phyloP scores from a whole-genome alignment of 1,140 invertebrate genomes.

The Zaprionus inermis region DNA sequence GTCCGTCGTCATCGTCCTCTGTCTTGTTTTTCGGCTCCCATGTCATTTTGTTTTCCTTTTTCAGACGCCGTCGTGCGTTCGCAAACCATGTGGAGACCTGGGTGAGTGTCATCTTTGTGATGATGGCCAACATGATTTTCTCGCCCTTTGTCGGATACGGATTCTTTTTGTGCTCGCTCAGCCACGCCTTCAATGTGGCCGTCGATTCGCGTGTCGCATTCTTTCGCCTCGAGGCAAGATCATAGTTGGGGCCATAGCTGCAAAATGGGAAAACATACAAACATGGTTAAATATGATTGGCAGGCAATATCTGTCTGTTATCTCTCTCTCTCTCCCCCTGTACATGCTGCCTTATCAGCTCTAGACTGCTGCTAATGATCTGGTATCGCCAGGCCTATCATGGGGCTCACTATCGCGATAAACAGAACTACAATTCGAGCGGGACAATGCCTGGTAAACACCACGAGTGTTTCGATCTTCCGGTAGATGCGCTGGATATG shows the following conservation, averaged over 20 bases:
- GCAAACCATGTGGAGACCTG: slow-evolving; percentile 99
- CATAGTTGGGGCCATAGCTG: slow-evolving; percentile 97
- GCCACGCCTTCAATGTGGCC: slow-evolving; percentile 97
- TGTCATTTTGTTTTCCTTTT: slow-evolving; percentile 99
- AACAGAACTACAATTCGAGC: slow-evolving; percentile 1
- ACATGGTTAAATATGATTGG: neutral
- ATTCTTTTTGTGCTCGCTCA: slow-evolving; percentile 98
- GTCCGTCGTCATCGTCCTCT: slow-evolving; percentile 95
- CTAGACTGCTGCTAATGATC: neutral
- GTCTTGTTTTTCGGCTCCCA: slow-evolving; percentile 97
- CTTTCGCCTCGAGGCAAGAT: slow-evolving; percentile 95
- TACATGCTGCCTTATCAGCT: neutral
- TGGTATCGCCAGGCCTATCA: neutral
- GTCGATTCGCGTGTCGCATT: slow-evolving; percentile 99
- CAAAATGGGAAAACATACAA: slow-evolving; percentile 38
- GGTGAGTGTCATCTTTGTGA: slow-evolving; percentile 98
- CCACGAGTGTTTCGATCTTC: slow-evolving; percentile 34
- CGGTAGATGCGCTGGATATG: slow-evolving; percentile 34
- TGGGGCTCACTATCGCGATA: neutral
- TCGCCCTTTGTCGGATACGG: slow-evolving; percentile 98
- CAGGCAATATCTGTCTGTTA: neutral
- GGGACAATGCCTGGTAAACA: slow-evolving; percentile 27
- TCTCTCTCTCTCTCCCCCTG: neutral
- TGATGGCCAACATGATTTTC: slow-evolving; percentile 98
- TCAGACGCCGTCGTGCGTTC: slow-evolving; percentile 94